phyloP scores from a whole-genome alignment of 2,888 invertebrate species.

The Pristionchus japonicus region DNA sequence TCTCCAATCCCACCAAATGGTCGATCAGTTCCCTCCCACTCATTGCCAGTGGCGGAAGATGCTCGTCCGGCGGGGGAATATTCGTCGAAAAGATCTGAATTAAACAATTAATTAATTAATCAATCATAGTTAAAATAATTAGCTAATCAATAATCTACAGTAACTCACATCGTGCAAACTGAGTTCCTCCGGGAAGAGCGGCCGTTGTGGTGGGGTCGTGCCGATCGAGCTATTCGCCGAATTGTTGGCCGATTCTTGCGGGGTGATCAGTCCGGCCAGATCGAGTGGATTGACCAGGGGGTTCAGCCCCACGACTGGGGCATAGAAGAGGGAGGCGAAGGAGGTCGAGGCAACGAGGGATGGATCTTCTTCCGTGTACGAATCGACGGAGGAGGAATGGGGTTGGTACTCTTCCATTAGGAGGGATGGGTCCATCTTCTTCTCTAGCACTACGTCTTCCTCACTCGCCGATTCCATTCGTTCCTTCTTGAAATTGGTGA shows the following conservation, averaged over 20 bases:
- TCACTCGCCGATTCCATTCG: not conserved
- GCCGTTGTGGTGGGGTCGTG: not conserved
- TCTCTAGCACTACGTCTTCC: not conserved
- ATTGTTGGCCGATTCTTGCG: not conserved
- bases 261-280: not conserved
- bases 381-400: constrained; percentile 42
- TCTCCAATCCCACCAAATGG: constrained; percentile 42
- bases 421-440: not conserved
- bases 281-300: not conserved
- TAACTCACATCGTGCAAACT: not conserved
- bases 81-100: not conserved
- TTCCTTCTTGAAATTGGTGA: not conserved
- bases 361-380: constrained; percentile 40
- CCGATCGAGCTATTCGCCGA: not conserved
- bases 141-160: not conserved
- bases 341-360: constrained; percentile 8
- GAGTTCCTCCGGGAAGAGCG: not conserved
- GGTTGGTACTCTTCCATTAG: not conserved
- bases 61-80: not conserved
- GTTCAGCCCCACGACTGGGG: not conserved
- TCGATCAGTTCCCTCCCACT: not conserved
- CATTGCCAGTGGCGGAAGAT: not conserved
- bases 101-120: not conserved
- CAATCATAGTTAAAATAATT: not conserved
- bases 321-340: not conserved